Base-by-base conservation (phyloP, 37 sponge, comb jelly and placozoan species). In the Eunapius fragilis region DNA sequence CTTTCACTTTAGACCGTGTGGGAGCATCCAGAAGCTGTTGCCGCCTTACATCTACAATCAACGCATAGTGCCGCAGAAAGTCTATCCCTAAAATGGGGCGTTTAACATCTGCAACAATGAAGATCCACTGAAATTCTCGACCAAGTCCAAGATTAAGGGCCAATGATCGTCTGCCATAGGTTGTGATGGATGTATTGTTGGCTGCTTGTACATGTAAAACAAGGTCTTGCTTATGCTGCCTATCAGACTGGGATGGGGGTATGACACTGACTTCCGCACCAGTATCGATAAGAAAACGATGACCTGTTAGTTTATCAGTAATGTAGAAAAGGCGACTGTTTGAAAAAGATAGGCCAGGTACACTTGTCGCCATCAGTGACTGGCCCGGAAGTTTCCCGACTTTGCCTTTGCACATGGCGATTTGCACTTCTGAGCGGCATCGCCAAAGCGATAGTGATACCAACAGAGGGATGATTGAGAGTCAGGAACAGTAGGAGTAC, bases 111-210 rank as follows among this genome's bases (percentile, higher is more conserved):
- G 88, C 84, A 71, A 89, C 26, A 31, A 83, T 48, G 38, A 90
- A 90, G 67, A 90, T 67, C 85, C 90, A 85, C 25, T 74, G 74
- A 58, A 89, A 83, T 2, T 34, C 32, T 10, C 89, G 22, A 26
- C 72, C 80, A 0, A 89, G 84, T 35, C 89, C 89, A 0, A 89
- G 84, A 36, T 89, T 70, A 30, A 87, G 82, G 37, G 82, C 67
- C 34, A 88, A 71, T 2, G 88, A 87, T 2, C 77, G 71, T 7
- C 2, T 74, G 1, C 88, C 88, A 68, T 2, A 81, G 5, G 76
- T 87, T 25, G 69, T 14, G 17, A 87, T 87, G 25, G 41, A 0
- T 2, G 82, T 48, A 67, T 77, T 25, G 74, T 89, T 88, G 30
- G 76, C 88, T 0, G 87, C 87, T 34, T 78, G 87, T n/a, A n/a